Percentiles rank a stretch among this genome's conserved stretches.
Conservation (phyloP, 2,113 vertebrate genomes). For the Upupa epops region DNA sequence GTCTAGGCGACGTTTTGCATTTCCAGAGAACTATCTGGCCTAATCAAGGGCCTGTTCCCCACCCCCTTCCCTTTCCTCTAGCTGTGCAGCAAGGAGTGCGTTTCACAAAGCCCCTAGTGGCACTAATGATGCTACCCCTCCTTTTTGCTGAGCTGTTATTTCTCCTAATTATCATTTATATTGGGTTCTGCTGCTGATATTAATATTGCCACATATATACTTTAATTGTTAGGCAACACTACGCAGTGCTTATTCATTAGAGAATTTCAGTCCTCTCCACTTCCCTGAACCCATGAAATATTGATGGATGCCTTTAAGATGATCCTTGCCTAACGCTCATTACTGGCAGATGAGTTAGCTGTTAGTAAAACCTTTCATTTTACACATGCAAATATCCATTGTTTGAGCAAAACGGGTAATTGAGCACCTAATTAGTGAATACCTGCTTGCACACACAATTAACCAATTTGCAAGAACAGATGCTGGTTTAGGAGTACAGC, state of each 20-base stretch:
- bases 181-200: slow-evolving; percentile 45
- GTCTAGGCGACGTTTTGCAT: not conserved
- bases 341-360: slow-evolving; percentile 5
- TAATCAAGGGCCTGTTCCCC: slow-evolving; percentile 12
- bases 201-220: slow-evolving; percentile 42
- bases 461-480: slow-evolving; percentile 34
- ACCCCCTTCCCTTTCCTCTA: not conserved
- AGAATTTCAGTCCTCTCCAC: not conserved
- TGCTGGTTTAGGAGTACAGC: not conserved
- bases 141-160: slow-evolving; percentile 67
- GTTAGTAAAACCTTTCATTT: slow-evolving; percentile 27
- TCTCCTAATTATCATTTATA: slow-evolving; percentile 70
- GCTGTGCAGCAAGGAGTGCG: not conserved
- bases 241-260: slow-evolving; percentile 5
- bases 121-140: slow-evolving; percentile 62
- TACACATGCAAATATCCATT: slow-evolving; percentile 13
- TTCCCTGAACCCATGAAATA: slow-evolving; percentile 27
- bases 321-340: slow-evolving; percentile 6
- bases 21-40: not conserved
- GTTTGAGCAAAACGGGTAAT: slow-evolving; percentile 38
- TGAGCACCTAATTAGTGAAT: slow-evolving; percentile 50
- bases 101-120: slow-evolving; percentile 46
- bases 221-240: slow-evolving; percentile 56
- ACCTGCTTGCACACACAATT: slow-evolving; percentile 28
- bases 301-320: slow-evolving; percentile 40